These are phyloP conservation scores for Tachina lurida DNA, from an alignment of 2,888 invertebrate genomes.

Conservation along the genomic window DNA sequence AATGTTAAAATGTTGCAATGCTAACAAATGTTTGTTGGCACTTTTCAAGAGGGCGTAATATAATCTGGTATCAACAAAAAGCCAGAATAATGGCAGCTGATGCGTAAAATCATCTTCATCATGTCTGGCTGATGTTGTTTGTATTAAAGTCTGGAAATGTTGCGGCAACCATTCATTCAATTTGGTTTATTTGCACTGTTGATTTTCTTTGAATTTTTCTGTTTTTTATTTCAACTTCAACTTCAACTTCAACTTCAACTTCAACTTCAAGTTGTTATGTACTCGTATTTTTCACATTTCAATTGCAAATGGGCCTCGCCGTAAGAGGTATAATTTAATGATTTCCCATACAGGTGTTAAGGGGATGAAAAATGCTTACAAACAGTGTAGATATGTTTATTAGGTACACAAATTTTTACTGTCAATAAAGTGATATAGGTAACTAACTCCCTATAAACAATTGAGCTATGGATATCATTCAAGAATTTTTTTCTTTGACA, in stretches of 20 bases:
- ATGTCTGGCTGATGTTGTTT: conserved; percentile 35
- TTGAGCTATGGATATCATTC: too few relatives aligned
- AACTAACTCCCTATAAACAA: too few relatives aligned
- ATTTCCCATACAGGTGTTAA: conserved; percentile 51
- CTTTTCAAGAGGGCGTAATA: conserved; percentile 12
- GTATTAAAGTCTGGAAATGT: conserved; percentile 46
- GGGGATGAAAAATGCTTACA: conserved; percentile 26
- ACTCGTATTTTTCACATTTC: conserved; percentile 3
- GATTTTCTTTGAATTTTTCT: conserved; percentile 4
- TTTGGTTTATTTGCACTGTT: conserved; percentile 22
- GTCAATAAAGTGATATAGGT: too few relatives aligned
- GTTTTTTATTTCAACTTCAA: conserved; percentile 1
- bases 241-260: conserved; percentile 8
- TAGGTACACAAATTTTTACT: too few relatives aligned
- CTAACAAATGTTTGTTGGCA: conserved; percentile 41
- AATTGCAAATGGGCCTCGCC: not conserved
- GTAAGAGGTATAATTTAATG: conserved; percentile 14
- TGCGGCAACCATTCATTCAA: conserved; percentile 50
- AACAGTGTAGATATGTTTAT: not conserved
- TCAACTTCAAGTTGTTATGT: not conserved
- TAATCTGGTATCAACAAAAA: conserved; percentile 12
- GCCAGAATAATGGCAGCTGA: conserved; percentile 21
- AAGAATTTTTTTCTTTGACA: too few relatives aligned
- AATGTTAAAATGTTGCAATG: not conserved
- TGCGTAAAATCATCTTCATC: conserved; percentile 58